Evolutionary conservation across 2,888 invertebrate genomes (phyloP).

Genomic region (Vandiemenella viatica): DNA sequence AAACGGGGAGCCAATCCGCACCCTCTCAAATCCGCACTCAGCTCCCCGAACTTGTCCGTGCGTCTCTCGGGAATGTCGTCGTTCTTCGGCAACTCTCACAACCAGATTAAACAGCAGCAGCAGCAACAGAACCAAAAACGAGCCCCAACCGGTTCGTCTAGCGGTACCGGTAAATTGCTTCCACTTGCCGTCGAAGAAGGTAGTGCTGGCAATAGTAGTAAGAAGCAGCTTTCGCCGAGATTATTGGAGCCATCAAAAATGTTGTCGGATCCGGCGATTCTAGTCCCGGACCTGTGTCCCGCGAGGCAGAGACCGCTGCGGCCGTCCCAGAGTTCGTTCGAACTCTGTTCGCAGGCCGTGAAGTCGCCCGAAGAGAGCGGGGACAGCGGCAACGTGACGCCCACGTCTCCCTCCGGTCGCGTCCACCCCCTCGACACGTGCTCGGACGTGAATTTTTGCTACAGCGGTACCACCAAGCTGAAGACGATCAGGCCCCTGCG

Average conservation of each 20-base stretch:
- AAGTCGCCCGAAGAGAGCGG: background rate
- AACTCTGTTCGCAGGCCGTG: conserved; percentile 12
- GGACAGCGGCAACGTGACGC: conserved; percentile 52
- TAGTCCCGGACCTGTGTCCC: too few species aligned
- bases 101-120: conserved; percentile 48
- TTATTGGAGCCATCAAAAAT: background rate
- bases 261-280: background rate
- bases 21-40: conserved; percentile 28
- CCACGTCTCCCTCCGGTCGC: conserved; percentile 21
- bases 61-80: conserved; percentile 20
- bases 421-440: conserved; percentile 61
- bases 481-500: conserved; percentile 49
- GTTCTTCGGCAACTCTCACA: conserved; percentile 42
- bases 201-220: background rate
- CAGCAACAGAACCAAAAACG: background rate
- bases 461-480: conserved; percentile 63
- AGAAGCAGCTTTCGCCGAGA: background rate
- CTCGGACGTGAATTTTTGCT: conserved; percentile 60
- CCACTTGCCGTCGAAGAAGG: background rate
- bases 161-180: too few species aligned
- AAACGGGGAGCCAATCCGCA: conserved; percentile 21
- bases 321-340: conserved; percentile 20
- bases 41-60: conserved; percentile 29
- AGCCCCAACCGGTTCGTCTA: background rate
- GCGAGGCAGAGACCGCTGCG: conserved; percentile 16